Conservation (phyloP, 2,113 vertebrate species). For the Atlantisia rogersi region DNA sequence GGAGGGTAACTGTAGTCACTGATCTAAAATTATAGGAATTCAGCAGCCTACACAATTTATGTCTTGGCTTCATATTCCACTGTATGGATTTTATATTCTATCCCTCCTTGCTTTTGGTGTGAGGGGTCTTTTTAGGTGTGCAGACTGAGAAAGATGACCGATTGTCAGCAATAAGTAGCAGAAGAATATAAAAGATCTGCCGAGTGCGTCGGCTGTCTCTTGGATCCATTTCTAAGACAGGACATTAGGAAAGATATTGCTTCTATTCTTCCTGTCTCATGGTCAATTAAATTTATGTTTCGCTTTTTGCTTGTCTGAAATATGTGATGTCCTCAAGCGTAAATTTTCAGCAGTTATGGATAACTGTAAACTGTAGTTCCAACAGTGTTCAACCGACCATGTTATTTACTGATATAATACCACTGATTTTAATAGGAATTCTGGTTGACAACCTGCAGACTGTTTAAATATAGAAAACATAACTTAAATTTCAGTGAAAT, state of each 20-base stretch:
- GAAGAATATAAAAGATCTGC: neutral
- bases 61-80: neutral
- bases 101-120: neutral
- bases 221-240: neutral
- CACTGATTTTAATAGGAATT: neutral
- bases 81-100: neutral
- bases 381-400: neutral
- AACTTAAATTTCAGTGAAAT: neutral
- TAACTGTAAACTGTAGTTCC: neutral
- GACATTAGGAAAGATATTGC: neutral
- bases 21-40: neutral
- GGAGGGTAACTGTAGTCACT: neutral
- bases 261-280: neutral
- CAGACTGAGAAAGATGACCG: neutral
- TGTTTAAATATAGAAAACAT: neutral
- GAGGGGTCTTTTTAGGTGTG: neutral
- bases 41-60: neutral
- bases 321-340: neutral
- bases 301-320: neutral
- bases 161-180: neutral
- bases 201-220: neutral
- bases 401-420: neutral
- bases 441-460: neutral
- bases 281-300: neutral
- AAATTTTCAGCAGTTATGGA: neutral